Conservation (phyloP, 2,113 vertebrate genomes). For the Equus przewalskii region DNA sequence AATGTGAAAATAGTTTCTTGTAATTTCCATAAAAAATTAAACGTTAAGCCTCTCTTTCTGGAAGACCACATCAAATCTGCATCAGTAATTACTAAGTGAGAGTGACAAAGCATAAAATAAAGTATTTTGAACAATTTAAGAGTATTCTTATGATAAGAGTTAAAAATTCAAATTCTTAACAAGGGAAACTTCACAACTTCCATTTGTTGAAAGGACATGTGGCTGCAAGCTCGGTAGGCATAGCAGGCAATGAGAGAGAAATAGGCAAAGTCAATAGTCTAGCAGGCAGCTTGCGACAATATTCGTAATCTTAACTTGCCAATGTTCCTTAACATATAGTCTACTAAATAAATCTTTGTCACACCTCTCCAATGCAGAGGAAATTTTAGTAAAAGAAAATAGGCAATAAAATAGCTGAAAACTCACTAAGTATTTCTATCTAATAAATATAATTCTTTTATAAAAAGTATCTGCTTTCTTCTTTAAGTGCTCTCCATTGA, state of each 20-base stretch:
- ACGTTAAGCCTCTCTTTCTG: neutral
- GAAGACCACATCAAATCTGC: neutral
- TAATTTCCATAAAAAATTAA: neutral
- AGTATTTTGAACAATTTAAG: neutral
- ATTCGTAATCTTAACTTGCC: neutral
- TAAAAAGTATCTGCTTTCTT: constrained; percentile 29
- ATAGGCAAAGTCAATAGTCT: constrained; percentile 27
- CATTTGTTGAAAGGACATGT: neutral
- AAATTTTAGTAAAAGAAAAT: constrained; percentile 61
- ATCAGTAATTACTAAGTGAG: neutral
- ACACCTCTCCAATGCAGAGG: neutral
- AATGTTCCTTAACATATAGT: neutral
- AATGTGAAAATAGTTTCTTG: neutral
- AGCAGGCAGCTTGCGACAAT: constrained; percentile 25
- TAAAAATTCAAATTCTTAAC: neutral
- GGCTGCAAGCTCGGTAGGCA: neutral
- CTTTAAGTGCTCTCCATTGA: constrained; percentile 34
- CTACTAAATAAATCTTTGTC: constrained; percentile 53
- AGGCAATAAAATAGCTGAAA: constrained; percentile 64
- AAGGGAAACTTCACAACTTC: neutral
- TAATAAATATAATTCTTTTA: constrained; percentile 52
- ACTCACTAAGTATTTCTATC: constrained; percentile 54
- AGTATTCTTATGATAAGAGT: neutral
- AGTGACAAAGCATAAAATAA: neutral
- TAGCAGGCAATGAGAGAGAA: neutral